Percentiles rank a stretch among this genome's conserved stretches.
Conservation (phyloP, 2,888 invertebrate species). For the Drosophila macrospina region DNA sequence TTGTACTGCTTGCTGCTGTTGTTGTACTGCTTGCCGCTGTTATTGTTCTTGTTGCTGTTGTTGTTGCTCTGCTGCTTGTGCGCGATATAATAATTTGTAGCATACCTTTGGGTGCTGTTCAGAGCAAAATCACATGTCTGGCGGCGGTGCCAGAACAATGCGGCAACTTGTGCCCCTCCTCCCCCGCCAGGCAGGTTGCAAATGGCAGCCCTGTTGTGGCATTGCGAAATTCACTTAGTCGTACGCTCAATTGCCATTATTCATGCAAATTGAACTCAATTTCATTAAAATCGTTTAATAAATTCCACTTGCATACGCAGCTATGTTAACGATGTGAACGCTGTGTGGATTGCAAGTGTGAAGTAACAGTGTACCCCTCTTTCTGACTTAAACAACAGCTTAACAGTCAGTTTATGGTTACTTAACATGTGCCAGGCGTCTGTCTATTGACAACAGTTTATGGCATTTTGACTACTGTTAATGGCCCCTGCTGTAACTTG, state of each 20-base stretch:
- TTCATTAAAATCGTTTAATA: conserved; percentile 48
- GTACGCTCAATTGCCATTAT: conserved; percentile 48
- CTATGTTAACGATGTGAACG: neutral
- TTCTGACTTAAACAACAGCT: conserved; percentile 2
- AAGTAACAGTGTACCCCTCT: conserved; percentile 1
- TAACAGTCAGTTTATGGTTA: conserved; percentile 27
- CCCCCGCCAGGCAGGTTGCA: conserved; percentile 7
- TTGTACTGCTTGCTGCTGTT: neutral
- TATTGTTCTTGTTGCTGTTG: conserved; percentile 5
- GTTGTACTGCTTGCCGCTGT: conserved; percentile 11
- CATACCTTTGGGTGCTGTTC: conserved; percentile 62
- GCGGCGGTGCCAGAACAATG: neutral
- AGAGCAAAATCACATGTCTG: conserved; percentile 48
- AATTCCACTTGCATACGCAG: conserved; percentile 16
- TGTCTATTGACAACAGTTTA: neutral
- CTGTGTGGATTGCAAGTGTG: conserved; percentile 1
- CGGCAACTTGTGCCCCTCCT: neutral
- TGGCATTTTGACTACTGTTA: neutral
- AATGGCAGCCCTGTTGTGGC: conserved; percentile 1
- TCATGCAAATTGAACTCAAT: conserved; percentile 56
- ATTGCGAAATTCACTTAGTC: conserved; percentile 49
- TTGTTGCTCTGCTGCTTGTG: conserved; percentile 8
- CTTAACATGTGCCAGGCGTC: conserved; percentile 9
- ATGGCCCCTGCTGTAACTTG: conserved; percentile 4
- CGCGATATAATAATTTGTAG: conserved; percentile 60